phyloP scores from a whole-genome alignment of 2,888 invertebrate species.

The Hypsopygia costalis region DNA sequence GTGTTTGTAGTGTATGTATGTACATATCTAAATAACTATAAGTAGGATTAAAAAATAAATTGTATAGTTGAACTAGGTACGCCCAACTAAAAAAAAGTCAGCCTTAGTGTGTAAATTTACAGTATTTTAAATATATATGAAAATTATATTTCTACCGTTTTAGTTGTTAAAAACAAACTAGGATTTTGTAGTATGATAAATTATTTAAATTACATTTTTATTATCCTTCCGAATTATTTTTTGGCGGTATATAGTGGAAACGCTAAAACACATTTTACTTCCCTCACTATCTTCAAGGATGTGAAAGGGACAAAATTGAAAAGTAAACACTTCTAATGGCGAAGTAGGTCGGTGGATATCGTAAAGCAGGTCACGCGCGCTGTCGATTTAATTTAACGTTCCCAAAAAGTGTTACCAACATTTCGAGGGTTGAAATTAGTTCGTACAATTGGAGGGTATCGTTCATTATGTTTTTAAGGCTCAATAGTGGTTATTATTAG shows the following conservation, averaged over 20 bases:
- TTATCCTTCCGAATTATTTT: no score
- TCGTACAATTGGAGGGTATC: constrained; percentile 29
- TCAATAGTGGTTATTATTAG: not conserved
- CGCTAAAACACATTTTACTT: constrained; percentile 14
- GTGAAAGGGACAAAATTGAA: constrained; percentile 32
- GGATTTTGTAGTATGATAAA: no score
- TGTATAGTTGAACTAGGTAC: no score
- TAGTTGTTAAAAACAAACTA: no score
- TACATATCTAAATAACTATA: no score
- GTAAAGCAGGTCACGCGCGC: constrained; percentile 57
- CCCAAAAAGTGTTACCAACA: constrained; percentile 58
- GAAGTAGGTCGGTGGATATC: constrained; percentile 39
- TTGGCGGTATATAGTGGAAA: not conserved
- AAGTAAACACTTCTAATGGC: constrained; percentile 44
- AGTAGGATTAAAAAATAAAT: no score
- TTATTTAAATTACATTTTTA: no score
- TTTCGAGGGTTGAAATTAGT: constrained; percentile 54
- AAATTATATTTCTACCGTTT: no score
- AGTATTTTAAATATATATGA: no score
- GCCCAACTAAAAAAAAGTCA: no score
- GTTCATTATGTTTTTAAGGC: constrained; percentile 4
- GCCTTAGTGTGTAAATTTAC: no score
- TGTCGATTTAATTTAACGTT: constrained; percentile 62
- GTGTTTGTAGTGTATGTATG: no score
- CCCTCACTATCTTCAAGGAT: constrained; percentile 19